Evolutionary conservation across 2,797 vertebrate genomes (phyloP), one percentile per base, ranked within the genome.

Genomic region (Cyprinella venusta): DNA sequence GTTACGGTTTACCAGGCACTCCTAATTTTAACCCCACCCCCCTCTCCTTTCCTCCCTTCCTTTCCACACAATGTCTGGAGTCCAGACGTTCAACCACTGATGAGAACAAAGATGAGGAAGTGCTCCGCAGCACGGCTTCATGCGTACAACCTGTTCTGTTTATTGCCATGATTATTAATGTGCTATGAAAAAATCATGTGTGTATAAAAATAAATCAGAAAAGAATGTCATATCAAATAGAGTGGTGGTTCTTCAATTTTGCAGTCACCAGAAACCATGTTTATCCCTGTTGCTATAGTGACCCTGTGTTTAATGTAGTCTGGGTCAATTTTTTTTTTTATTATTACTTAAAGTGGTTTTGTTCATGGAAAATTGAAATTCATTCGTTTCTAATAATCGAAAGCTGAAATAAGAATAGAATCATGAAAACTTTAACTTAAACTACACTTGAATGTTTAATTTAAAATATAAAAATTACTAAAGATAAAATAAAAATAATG

Each of bases 21-120:
- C 9, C 40, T 69, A 42, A 68, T 54, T 68, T 68, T 40, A 79
- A 52, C 21, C 4, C 1, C 45, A 13, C 15, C 45, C 45, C 5
- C 36, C 30, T 30, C 30, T 33, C 30, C 30, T 33, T 33, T 15
- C 4, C 45, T 48, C 13, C 4, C 4, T 33, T 61, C 68, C 5
- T n/a, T 12, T 80, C 54, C 38, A 71, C 18, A 10, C 54, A 61
- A 38, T 67, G 63, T 79, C 63, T 79, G 79, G 52, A 80, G 54
- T 8, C 54, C 68, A 61, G 42, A 19, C 8, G 0, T 45, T 59
- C n/a, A 61, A 21, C 38, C 33, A 7, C 40, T 61, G 33, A 18
- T 45, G 24, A 45, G 42, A 48, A 59, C 10, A 33, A 19, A 67
- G 36, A 24, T 24, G 50, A 56, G 7, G 6, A 40, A 45, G 21